phyloP scores from a whole-genome alignment of 2,113 vertebrate species.

The Centrocercus urophasianus region DNA sequence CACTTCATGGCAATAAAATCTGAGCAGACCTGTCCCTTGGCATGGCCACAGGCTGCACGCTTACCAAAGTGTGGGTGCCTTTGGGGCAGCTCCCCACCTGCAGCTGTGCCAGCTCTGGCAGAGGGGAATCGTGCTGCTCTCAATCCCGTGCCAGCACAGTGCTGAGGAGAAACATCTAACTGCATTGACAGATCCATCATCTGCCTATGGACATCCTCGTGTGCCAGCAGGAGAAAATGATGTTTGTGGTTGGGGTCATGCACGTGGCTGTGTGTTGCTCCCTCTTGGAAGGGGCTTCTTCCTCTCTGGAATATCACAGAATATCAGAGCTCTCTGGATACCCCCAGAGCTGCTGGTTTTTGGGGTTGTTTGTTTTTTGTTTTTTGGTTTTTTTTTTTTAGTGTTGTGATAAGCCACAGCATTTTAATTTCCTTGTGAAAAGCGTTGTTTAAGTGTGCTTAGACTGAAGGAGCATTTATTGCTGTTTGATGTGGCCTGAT shows the following conservation, averaged over 20 bases:
- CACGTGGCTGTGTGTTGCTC: not conserved
- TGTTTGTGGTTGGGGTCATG: not conserved
- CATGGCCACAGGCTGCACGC: fast-evolving
- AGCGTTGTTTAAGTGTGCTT: slow-evolving; percentile 13
- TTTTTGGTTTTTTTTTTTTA: not conserved
- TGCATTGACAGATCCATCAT: slow-evolving; percentile 30
- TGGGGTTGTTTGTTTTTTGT: not conserved
- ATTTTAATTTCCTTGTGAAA: slow-evolving; percentile 13
- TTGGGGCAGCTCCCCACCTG: not conserved
- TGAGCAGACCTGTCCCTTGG: not conserved
- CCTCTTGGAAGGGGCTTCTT: not conserved
- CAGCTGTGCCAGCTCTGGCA: fast-evolving
- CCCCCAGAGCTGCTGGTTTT: not conserved
- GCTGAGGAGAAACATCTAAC: slow-evolving; percentile 20
- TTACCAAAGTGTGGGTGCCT: not conserved
- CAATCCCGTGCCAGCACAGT: fast-evolving
- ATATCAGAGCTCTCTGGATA: not conserved
- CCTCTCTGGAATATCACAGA: not conserved
- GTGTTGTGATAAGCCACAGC: slow-evolving; percentile 32
- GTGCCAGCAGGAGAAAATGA: not conserved
- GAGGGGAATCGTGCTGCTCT: not conserved
- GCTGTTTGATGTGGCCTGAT: slow-evolving; percentile 30
- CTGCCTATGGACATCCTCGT: slow-evolving; percentile 37
- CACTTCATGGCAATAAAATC: not conserved
- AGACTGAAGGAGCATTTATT: slow-evolving; percentile 21